These are phyloP conservation scores for Sitobion miscanthi DNA, from an alignment of 1,140 invertebrate genomes.

Conservation along the genomic window DNA sequence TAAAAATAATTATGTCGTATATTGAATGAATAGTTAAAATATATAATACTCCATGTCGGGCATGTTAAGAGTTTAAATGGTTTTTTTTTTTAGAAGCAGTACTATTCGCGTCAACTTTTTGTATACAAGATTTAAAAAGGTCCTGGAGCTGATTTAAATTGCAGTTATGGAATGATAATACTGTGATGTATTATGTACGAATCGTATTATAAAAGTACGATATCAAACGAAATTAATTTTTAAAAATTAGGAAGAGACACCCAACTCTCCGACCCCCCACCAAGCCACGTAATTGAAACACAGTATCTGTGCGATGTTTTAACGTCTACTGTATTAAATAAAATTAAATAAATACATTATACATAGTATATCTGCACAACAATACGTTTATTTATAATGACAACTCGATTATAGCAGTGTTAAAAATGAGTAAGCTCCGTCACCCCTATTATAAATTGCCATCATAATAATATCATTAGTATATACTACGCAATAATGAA, in stretches of 20 bases:
- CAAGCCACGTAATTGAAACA: not conserved
- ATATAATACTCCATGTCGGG: too few species aligned
- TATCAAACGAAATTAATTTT: not conserved
- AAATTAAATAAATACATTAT: not conserved
- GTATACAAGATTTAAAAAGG: too few species aligned
- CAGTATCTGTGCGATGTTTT: not conserved
- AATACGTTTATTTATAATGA: not conserved
- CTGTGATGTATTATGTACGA: not conserved
- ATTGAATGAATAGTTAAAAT: too few species aligned
- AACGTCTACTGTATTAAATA: not conserved
- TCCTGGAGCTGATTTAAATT: too few species aligned
- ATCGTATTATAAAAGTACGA: not conserved
- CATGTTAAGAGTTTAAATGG: too few species aligned
- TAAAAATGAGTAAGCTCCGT: not conserved
- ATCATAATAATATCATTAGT: not conserved
- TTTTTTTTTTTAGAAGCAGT: too few species aligned
- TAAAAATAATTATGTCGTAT: not conserved
- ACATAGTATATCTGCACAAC: not conserved
- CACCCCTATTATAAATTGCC: not conserved
- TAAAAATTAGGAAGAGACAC: not conserved
- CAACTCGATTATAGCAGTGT: not conserved
- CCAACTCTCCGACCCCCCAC: not conserved
- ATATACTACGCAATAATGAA: not conserved
- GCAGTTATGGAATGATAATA: too few species aligned
- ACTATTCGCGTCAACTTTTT: too few species aligned